These are phyloP conservation scores for Buceros bicornis DNA, from an alignment of 2,797 vertebrate species.

Conservation along the genomic window DNA sequence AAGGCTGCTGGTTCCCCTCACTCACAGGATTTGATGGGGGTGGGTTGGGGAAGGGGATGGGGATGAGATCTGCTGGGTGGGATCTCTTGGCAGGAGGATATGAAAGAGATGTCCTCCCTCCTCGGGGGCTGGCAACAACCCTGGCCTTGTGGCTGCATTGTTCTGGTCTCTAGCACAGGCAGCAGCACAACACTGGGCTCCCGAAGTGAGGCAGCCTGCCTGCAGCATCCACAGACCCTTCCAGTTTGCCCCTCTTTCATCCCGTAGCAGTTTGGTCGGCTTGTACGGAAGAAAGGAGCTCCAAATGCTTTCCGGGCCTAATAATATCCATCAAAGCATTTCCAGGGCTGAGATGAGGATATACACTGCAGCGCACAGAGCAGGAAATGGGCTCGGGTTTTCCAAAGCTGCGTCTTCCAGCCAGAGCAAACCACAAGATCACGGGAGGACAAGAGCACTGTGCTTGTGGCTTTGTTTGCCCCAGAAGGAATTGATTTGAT, in stretches of 20 bases:
- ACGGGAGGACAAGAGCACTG: slow-evolving; percentile 36
- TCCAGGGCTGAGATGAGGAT: slow-evolving; percentile 68
- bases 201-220: background rate
- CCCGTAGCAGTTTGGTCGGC: slow-evolving; percentile 38
- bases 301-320: slow-evolving; percentile 75
- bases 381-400: slow-evolving; percentile 67
- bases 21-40: background rate
- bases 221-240: slow-evolving; percentile 21
- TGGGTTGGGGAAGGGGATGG: background rate
- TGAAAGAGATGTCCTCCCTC: background rate
- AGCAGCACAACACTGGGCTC: background rate
- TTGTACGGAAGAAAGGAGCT: slow-evolving; percentile 64
- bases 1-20: accelerated
- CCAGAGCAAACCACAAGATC: slow-evolving; percentile 67
- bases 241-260: slow-evolving; percentile 72
- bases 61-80: background rate
- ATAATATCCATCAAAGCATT: slow-evolving; percentile 80
- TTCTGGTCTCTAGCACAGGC: background rate
- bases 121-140: background rate
- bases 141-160: background rate
- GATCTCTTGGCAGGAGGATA: background rate
- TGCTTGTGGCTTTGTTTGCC: slow-evolving; percentile 53
- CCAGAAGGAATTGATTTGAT: slow-evolving; percentile 73
- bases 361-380: slow-evolving; percentile 43
- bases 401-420: slow-evolving; percentile 54